Evolutionary conservation across 2,113 vertebrate genomes (phyloP).

Genomic region (Narcine bancroftii): DNA sequence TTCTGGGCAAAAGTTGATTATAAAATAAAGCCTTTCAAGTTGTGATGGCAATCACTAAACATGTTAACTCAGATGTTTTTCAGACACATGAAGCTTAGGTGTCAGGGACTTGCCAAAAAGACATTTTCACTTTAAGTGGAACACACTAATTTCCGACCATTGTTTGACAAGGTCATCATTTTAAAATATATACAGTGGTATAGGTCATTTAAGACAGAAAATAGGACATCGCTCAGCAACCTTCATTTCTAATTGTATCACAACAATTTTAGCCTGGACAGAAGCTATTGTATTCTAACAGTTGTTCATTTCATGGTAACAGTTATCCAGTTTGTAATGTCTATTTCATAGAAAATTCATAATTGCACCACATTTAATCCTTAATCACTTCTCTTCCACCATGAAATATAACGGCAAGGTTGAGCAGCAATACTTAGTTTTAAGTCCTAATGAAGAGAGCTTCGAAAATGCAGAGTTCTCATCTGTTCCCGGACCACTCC

Average conservation of each 20-base stretch:
- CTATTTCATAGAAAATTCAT: not conserved
- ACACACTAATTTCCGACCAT: slow-evolving; percentile 25
- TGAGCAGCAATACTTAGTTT: slow-evolving; percentile 20
- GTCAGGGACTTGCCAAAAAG: not conserved
- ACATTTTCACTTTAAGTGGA: not conserved
- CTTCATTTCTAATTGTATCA: slow-evolving; percentile 6
- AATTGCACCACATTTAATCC: slow-evolving; percentile 6
- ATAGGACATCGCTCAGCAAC: not conserved
- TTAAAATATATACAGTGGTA: slow-evolving; percentile 15
- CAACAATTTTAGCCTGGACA: not conserved
- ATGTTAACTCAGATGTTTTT: slow-evolving; percentile 3
- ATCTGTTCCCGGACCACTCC: slow-evolving; percentile 51
- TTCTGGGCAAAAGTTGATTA: not conserved
- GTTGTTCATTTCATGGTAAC: not conserved
- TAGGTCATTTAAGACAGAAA: slow-evolving; percentile 25
- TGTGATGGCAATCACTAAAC: not conserved
- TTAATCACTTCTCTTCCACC: not conserved
- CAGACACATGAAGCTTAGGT: not conserved
- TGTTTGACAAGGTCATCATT: slow-evolving; percentile 14
- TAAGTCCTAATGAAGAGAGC: slow-evolving; percentile 4
- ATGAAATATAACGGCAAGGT: not conserved
- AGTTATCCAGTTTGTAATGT: not conserved
- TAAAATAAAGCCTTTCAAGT: not conserved
- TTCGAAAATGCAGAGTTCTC: slow-evolving; percentile 45
- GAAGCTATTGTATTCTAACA: not conserved